These are phyloP conservation scores for Aspidiotus rigidus DNA, from an alignment of 2,888 invertebrate species.

Conservation along the genomic window DNA sequence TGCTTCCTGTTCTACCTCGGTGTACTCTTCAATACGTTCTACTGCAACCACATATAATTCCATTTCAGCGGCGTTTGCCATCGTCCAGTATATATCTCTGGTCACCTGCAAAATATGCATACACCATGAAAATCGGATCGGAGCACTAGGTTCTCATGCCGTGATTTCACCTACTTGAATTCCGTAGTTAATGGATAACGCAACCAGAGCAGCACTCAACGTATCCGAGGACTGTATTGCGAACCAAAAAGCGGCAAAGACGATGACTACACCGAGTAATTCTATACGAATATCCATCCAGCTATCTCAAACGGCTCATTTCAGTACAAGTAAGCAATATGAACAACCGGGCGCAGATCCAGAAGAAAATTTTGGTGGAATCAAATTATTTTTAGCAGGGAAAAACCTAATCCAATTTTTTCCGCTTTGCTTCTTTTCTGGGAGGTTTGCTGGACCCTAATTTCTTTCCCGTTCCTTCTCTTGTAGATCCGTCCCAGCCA, in stretches of 20 bases:
- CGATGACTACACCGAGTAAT: slow-evolving; percentile 91
- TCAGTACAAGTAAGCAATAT: too few species aligned
- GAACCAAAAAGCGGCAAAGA: slow-evolving; percentile 87
- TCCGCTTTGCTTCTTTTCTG: background rate
- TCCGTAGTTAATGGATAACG: slow-evolving; percentile 80
- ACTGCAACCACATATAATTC: slow-evolving; percentile 97
- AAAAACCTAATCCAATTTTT: too few species aligned
- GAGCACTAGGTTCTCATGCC: too few species aligned
- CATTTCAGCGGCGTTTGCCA: slow-evolving; percentile 90
- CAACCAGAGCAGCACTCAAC: slow-evolving; percentile 67
- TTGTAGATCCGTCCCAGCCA: too few species aligned
- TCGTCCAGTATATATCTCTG: slow-evolving; percentile 91
- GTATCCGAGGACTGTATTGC: slow-evolving; percentile 70
- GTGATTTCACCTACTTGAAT: slow-evolving; percentile 54
- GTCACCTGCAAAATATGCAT: slow-evolving; percentile 57
- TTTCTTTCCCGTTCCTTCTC: too few species aligned
- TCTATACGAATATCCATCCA: slow-evolving; percentile 94
- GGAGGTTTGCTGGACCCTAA: too few species aligned
- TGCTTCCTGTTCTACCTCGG: slow-evolving; percentile 61
- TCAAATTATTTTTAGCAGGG: too few species aligned
- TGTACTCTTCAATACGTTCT: slow-evolving; percentile 92
- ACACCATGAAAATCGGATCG: background rate
- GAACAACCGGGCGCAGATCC: too few species aligned
- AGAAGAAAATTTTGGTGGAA: too few species aligned
- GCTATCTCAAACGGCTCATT: slow-evolving; percentile 44